Evolutionary conservation across 2,113 vertebrate species (phyloP), one percentile per base, ranked within the genome.

Genomic region (Bambusicola thoracicus): DNA sequence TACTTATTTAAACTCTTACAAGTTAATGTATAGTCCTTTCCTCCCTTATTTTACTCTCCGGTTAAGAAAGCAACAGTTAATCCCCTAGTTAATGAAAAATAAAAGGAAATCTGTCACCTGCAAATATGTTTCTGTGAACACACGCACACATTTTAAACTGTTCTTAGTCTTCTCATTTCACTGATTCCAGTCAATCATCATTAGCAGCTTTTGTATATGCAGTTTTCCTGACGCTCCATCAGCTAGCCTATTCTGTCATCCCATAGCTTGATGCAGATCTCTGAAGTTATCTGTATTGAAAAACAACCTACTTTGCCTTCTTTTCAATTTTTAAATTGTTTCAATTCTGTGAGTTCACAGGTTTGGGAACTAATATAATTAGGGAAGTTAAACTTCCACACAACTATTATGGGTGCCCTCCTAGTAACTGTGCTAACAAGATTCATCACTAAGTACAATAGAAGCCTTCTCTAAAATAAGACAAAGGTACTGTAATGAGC

Each of bases 401-500:
- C 12, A 65, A 73, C 81, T 87, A 51, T 87, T 90, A 85, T 0
- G 61, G 43, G 30, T 40, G 46, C 34, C 65, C 38, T 87, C 72
- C 79, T 51, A 43, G 56, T 43, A 92, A 81, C 76, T 65, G 41
- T 49, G 70, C 70, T 92, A 91, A 90, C 76, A 90, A 93, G 82
- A 94, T 78, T 83, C 91, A 92, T 88, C 89, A 78, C 73, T 48
- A 81, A 81, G 46, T 43, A 93, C 49, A 96, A 97, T 63, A 77
- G 76, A 91, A 91, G 82, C 82, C 81, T 92, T 91, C 94, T 94
- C 76, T 81, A 55, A 90, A 90, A 75, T 44, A 92, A 94, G 87
- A 91, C 93, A 93, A 94, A 94, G 87, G 89, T 87, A 77, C 89
- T 83, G 85, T 77, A 93, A 83, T 68, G 87, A 95, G 89, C 82